These are phyloP conservation scores for Cebuella pygmaea DNA, from an alignment of 2,797 vertebrate genomes.

Conservation along the genomic window DNA sequence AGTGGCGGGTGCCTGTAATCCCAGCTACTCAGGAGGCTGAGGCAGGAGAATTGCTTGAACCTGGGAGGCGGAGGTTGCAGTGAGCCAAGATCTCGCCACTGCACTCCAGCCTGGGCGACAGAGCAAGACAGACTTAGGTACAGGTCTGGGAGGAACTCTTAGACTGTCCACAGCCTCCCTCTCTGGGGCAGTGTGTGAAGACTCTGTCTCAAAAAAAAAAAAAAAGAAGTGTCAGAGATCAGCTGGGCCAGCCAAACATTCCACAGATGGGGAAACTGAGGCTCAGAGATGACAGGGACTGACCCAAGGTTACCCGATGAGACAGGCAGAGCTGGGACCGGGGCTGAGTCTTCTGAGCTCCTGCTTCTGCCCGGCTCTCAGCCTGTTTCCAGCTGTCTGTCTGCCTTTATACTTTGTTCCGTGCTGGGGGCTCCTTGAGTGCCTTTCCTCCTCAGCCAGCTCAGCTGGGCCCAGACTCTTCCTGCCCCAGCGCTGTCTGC, in stretches of 20 bases:
- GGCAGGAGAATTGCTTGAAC: too few species aligned
- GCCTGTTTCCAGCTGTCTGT: not conserved
- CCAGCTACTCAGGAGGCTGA: too few species aligned
- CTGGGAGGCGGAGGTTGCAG: too few species aligned
- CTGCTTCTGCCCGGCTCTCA: not conserved
- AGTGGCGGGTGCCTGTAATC: too few species aligned
- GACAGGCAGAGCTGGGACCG: not conserved
- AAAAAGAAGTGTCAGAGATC: not conserved
- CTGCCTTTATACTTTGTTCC: not conserved
- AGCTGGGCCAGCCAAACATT: not conserved
- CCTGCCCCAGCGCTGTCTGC: not conserved
- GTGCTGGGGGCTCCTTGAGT: not conserved
- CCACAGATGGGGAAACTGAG: constrained; percentile 13
- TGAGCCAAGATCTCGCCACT: too few species aligned
- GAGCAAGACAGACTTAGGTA: not conserved
- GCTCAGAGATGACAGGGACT: not conserved
- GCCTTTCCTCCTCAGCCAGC: not conserved
- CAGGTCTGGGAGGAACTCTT: not conserved
- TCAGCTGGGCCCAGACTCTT: not conserved
- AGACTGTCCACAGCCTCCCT: not conserved
- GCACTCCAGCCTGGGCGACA: too few species aligned
- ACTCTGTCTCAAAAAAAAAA: not conserved
- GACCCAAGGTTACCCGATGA: not conserved
- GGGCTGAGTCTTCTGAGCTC: not conserved
- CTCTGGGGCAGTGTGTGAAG: not conserved